Conservation (phyloP, 1,140 invertebrate species). For the Copidosoma floridanum region DNA sequence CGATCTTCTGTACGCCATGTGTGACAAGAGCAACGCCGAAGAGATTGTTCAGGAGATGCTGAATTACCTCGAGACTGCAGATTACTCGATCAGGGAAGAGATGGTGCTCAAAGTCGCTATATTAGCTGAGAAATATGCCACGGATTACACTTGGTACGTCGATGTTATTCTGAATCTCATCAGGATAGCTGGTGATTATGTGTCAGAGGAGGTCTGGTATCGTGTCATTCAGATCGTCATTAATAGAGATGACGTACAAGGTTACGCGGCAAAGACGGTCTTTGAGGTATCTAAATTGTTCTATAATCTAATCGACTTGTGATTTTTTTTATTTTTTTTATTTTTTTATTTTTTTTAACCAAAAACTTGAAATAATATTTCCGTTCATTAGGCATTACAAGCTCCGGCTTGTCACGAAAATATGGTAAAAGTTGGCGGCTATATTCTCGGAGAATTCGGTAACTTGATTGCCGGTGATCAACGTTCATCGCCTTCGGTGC, state of each 20-base stretch:
- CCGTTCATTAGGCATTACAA: slow-evolving; percentile 74
- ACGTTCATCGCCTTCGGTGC: slow-evolving; percentile 91
- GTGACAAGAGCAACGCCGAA: slow-evolving; percentile 98
- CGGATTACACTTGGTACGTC: slow-evolving; percentile 98
- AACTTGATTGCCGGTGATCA: slow-evolving; percentile 99
- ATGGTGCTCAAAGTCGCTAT: slow-evolving; percentile 99
- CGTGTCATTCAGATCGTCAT: slow-evolving; percentile 99
- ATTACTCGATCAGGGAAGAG: slow-evolving; percentile 99
- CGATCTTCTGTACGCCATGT: slow-evolving; percentile 99
- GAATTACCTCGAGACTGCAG: slow-evolving; percentile 97
- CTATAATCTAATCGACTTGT: not conserved
- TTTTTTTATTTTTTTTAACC: not conserved
- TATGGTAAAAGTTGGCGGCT: slow-evolving; percentile 99
- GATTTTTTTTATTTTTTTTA: slow-evolving; percentile 2
- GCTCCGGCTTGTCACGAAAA: slow-evolving; percentile 99
- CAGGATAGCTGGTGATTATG: slow-evolving; percentile 98
- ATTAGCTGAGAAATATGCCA: slow-evolving; percentile 98
- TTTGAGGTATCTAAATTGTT: slow-evolving; percentile 81
- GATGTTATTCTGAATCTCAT: slow-evolving; percentile 99
- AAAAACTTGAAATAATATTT: not conserved
- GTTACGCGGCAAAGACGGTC: slow-evolving; percentile 99
- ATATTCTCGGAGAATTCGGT: slow-evolving; percentile 99
- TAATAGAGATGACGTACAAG: slow-evolving; percentile 98
- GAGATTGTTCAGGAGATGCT: slow-evolving; percentile 99
- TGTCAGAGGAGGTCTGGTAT: slow-evolving; percentile 98